phyloP scores from a whole-genome alignment of 2,113 vertebrate species.

The Xiphophorus couchianus region DNA sequence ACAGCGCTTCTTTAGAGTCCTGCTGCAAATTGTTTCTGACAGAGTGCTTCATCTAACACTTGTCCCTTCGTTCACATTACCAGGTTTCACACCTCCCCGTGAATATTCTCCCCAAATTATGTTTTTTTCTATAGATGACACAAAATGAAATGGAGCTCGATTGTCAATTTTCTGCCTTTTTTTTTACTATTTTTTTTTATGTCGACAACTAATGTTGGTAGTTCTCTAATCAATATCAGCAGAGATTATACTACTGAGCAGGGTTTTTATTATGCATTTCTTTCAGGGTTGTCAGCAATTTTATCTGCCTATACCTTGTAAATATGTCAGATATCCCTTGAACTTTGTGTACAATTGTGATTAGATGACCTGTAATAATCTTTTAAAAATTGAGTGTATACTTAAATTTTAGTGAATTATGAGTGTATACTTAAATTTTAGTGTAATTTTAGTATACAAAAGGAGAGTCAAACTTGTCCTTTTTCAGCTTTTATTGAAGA shows the following conservation, averaged over 20 bases:
- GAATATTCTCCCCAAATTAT: neutral
- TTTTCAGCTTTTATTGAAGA: slow-evolving; percentile 52
- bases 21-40: slow-evolving; percentile 68
- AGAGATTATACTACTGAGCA: neutral
- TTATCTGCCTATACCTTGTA: neutral
- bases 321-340: neutral
- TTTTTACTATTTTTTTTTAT: neutral
- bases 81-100: neutral
- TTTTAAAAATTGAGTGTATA: too few species aligned
- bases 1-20: slow-evolving; percentile 54
- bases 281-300: neutral
- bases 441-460: neutral
- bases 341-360: neutral
- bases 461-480: neutral
- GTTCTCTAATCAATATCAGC: neutral
- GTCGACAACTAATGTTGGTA: neutral
- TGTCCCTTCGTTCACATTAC: neutral
- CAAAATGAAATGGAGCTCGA: neutral
- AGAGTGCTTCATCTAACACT: slow-evolving; percentile 21
- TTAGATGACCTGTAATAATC: neutral
- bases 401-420: neutral
- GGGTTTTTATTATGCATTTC: neutral
- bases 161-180: neutral
- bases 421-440: neutral
- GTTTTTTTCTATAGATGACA: too few species aligned